Base-by-base conservation (phyloP, 2,888 invertebrate genomes). In the Stenotaenia linearis region DNA sequence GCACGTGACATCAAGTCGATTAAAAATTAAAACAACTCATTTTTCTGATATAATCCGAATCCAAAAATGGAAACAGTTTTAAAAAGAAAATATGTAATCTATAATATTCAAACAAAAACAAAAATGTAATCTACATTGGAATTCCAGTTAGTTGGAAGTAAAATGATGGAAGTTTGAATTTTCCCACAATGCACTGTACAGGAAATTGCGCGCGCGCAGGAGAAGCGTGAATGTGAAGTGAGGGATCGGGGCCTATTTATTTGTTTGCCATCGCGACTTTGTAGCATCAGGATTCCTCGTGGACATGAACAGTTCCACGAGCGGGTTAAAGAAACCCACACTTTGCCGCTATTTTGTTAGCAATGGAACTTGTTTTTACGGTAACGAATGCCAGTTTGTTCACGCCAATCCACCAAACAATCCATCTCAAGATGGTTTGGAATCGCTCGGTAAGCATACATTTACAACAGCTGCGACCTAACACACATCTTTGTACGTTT, bases 241-340 rank as follows among this genome's bases (percentile, higher is more conserved):
- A 69, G 69, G 25, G 12, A 69, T 25, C 23, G 25, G 25, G 69
- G 69, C 69, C n/a, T 69, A 69, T 69, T 69, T 69, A 12, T 25
- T 50, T n/a, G 50, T 28, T 25, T 69, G 69, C 23, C 25, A 69
- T 23, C 69, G 69, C 15, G 25, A 69, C 28, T 69, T 69, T 28
- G 37, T 37, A 37, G n/a, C 37, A 37, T 75, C 23, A 75, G 76
- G 76, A 37, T 45, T 77, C 15, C n/a, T 79, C 50, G 28, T 78
- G 78, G 81, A 80, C 81, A 81, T 81, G 81, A 81, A 81, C 78
- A 78, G 50, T 75, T 45, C 78, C 80, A 78, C 80, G 69, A 77
- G 80, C 37, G 80, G 79, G 61, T 50, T 78, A 15, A 81, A 81
- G 37, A 81, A 81, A 74, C 78, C 81, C 79, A 78, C 81, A 37